Conservation (phyloP, 2,888 invertebrate species). For the Mimumesa dahlbomi region DNA sequence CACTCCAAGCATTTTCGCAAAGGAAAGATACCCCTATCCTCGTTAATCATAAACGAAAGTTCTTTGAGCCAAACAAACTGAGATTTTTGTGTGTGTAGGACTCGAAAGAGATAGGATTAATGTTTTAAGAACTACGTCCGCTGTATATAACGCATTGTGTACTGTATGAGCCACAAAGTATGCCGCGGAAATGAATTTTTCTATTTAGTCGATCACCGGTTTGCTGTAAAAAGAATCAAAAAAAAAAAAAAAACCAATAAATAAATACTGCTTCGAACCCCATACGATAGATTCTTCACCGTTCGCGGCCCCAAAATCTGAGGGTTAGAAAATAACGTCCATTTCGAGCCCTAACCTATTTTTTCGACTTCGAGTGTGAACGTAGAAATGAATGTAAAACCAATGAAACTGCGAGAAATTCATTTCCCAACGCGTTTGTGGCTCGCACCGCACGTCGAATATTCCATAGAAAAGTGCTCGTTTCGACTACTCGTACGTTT, state of each 20-base stretch:
- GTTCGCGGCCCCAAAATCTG: too few species aligned
- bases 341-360: too few species aligned
- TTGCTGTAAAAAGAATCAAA: slow-evolving; percentile 39
- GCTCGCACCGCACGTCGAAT: slow-evolving; percentile 19
- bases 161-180: slow-evolving; percentile 47
- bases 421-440: slow-evolving; percentile 9
- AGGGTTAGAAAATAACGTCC: too few species aligned
- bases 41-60: slow-evolving; percentile 21
- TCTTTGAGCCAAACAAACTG: slow-evolving; percentile 23
- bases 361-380: too few species aligned
- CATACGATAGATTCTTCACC: too few species aligned
- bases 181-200: slow-evolving; percentile 3
- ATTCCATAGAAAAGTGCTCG: slow-evolving; percentile 35
- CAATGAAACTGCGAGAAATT: neutral
- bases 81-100: slow-evolving; percentile 47
- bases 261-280: too few species aligned
- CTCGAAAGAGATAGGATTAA: slow-evolving; percentile 52
- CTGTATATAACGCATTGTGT: slow-evolving; percentile 60
- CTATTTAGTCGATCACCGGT: neutral
- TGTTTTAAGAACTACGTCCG: slow-evolving; percentile 50
- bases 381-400: neutral
- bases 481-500: slow-evolving; percentile 29
- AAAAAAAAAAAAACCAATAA: too few species aligned
- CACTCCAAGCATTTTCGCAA: slow-evolving; percentile 42
- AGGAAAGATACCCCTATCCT: slow-evolving; percentile 19